A percentile compares a stretch with the other conserved stretches of the same genome.
phyloP scores from a whole-genome alignment of 2,113 vertebrate species.

The Alectura lathami region DNA sequence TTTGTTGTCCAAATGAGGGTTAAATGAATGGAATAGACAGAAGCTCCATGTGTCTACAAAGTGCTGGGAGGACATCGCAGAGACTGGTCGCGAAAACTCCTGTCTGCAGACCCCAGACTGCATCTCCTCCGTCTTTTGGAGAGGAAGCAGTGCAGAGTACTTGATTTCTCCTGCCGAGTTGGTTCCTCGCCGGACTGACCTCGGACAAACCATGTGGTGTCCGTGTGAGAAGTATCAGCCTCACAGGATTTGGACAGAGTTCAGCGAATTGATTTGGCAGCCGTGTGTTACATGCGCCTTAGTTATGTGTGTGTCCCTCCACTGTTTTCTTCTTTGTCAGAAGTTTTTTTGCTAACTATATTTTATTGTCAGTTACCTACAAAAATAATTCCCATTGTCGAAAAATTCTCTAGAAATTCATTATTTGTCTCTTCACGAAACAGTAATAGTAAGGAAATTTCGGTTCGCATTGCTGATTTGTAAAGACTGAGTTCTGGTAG shows the following conservation, averaged over 20 bases:
- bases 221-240: conserved; percentile 23
- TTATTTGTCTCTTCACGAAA: neutral
- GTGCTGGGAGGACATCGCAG: neutral
- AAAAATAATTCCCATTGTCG: neutral
- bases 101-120: neutral
- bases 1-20: neutral
- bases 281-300: too few species aligned
- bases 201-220: conserved; percentile 38
- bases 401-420: neutral
- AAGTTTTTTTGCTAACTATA: neutral
- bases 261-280: conserved; percentile 39
- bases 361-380: neutral
- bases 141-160: neutral
- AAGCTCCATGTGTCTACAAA: neutral
- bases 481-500: neutral
- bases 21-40: neutral
- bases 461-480: neutral
- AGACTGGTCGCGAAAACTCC: neutral
- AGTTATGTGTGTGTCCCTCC: neutral
- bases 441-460: neutral
- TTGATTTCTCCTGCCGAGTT: neutral
- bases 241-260: neutral
- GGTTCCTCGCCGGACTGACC: conserved; percentile 16
- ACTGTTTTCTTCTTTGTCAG: neutral
- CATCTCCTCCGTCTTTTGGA: neutral